These are phyloP conservation scores for Chloromyia formosa DNA, from an alignment of 2,888 invertebrate species.

Conservation along the genomic window DNA sequence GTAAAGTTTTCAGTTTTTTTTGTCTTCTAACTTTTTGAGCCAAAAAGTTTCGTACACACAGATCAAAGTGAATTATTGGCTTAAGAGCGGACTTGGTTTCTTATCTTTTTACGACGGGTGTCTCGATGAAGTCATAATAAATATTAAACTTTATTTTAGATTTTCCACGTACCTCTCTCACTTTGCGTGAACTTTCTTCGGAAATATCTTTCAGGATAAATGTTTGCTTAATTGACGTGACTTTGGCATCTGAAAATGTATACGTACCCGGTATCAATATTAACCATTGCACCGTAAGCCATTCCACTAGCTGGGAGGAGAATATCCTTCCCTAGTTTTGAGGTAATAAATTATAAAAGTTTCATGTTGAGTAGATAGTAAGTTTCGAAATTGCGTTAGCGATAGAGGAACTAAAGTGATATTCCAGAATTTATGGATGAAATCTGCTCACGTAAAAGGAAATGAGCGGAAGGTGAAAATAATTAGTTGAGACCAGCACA, in stretches of 20 bases:
- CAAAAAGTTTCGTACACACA: conserved; percentile 32
- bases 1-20: not conserved
- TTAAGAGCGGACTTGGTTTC: conserved; percentile 28
- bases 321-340: not conserved
- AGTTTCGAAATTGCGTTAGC: not conserved
- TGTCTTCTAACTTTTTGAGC: not conserved
- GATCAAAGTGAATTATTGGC: conserved; percentile 44
- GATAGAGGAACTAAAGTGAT: too few species aligned
- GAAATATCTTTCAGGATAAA: conserved; percentile 14
- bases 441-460: too few species aligned
- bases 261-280: too few species aligned
- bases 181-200: not conserved
- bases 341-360: conserved; percentile 2
- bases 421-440: too few species aligned
- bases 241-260: conserved; percentile 12
- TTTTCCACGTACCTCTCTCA: conserved; percentile 8
- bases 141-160: conserved; percentile 38
- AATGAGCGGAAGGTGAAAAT: too few species aligned
- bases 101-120: conserved; percentile 3
- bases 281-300: not conserved
- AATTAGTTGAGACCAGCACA: too few species aligned
- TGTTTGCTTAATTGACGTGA: conserved; percentile 35
- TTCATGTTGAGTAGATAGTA: not conserved
- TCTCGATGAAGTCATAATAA: conserved; percentile 36
- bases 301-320: too few species aligned